Conservation (phyloP, 1,140 invertebrate genomes). For the Druon quercuslanigerum region DNA sequence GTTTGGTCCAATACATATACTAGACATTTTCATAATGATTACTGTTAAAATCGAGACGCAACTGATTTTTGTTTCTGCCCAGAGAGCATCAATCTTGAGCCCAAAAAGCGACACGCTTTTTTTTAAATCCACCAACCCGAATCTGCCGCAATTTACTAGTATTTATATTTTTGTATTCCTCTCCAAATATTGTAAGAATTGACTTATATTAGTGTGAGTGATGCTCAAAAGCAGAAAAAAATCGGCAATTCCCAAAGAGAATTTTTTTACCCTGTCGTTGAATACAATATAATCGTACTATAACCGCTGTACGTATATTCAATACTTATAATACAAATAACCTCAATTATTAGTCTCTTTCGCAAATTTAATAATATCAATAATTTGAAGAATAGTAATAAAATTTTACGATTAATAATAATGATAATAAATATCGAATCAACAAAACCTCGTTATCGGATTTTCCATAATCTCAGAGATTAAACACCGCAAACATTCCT, state of each 20-base stretch:
- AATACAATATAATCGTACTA: conserved; percentile 70
- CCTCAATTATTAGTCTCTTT: conserved; percentile 53
- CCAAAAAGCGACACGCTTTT: conserved; percentile 10
- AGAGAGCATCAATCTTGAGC: conserved; percentile 18
- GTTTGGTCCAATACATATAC: conserved; percentile 53
- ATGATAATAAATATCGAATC: conserved; percentile 46
- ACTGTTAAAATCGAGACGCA: conserved; percentile 55
- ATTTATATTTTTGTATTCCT: conserved; percentile 18
- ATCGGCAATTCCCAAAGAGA: conserved; percentile 63
- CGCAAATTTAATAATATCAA: conserved; percentile 58
- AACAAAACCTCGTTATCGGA: conserved; percentile 45
- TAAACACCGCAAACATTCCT: background rate
- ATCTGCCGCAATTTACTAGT: conserved; percentile 7
- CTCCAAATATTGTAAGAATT: conserved; percentile 31
- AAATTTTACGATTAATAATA: conserved; percentile 39
- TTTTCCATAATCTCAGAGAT: conserved; percentile 42
- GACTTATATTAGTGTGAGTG: conserved; percentile 37
- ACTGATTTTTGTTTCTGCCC: conserved; percentile 7
- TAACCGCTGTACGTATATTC: conserved; percentile 60
- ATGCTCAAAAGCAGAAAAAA: conserved; percentile 59
- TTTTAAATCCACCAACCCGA: conserved; percentile 15
- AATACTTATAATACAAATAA: conserved; percentile 58
- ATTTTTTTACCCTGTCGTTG: conserved; percentile 72
- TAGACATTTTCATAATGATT: conserved; percentile 45
- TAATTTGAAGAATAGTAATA: conserved; percentile 45